A percentile compares a stretch with the other conserved stretches of the same genome.
These are phyloP conservation scores for Formicarius rufipectus DNA, from an alignment of 2,113 vertebrate genomes.

Conservation along the genomic window DNA sequence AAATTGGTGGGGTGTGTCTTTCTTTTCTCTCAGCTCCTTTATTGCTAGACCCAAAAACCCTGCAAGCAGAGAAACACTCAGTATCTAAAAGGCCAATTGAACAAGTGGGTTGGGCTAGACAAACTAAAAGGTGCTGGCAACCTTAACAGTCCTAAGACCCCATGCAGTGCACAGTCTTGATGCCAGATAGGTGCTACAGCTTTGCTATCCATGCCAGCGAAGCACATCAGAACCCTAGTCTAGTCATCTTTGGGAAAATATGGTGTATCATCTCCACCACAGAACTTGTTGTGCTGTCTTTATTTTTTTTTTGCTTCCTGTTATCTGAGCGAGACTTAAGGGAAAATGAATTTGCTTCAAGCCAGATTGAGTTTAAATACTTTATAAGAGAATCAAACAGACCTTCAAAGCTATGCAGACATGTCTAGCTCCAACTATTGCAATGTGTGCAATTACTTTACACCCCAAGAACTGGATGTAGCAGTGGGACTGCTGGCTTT, in stretches of 20 bases:
- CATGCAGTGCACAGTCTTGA: background rate
- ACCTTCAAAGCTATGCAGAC: background rate
- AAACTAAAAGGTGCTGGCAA: background rate
- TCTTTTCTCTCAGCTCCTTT: background rate
- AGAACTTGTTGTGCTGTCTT: background rate
- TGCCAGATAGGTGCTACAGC: background rate
- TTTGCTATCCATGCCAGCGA: background rate
- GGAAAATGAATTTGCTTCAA: slow-evolving; percentile 37
- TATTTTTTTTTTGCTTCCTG: slow-evolving; percentile 1
- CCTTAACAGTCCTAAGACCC: background rate
- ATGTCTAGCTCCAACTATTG: background rate
- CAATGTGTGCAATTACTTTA: background rate
- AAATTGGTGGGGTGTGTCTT: background rate
- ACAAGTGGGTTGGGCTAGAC: background rate
- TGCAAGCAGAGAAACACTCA: background rate
- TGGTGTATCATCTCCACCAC: background rate
- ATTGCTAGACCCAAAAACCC: background rate
- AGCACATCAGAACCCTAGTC: background rate
- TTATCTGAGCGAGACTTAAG: slow-evolving; percentile 11
- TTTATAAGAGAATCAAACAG: slow-evolving; percentile 15
- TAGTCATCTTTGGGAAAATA: background rate
- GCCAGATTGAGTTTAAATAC: slow-evolving; percentile 28
- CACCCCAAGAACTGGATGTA: background rate
- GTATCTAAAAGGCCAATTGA: background rate
- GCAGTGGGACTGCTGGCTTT: background rate